Evolutionary conservation across 2,797 vertebrate genomes (phyloP).

Genomic region (Spinibarbus caldwelli): DNA sequence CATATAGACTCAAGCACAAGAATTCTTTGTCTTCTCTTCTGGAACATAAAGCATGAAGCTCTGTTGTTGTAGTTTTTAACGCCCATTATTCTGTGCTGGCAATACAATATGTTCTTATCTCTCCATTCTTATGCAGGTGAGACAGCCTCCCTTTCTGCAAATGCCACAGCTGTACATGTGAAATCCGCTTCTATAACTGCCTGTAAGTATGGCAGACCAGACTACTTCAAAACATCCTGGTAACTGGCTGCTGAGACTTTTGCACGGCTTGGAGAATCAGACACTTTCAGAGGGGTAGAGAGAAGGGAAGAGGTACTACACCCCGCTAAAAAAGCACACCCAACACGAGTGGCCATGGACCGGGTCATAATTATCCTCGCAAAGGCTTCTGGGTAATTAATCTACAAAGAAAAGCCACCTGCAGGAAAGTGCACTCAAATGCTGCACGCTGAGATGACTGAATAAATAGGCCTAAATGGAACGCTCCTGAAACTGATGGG

Average conservation of each 20-base stretch:
- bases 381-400: slow-evolving; percentile 55
- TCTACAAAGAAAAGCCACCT: slow-evolving; percentile 55
- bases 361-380: slow-evolving; percentile 54
- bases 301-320: slow-evolving; percentile 21
- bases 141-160: slow-evolving; percentile 55
- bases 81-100: slow-evolving; percentile 46
- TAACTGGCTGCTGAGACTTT: slow-evolving; percentile 53
- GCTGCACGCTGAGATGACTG: slow-evolving; percentile 27
- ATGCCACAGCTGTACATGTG: slow-evolving; percentile 65
- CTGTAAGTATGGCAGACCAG: slow-evolving; percentile 65
- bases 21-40: slow-evolving; percentile 21
- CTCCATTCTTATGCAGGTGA: slow-evolving; percentile 68
- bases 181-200: slow-evolving; percentile 64
- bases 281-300: slow-evolving; percentile 1
- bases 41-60: slow-evolving; percentile 14
- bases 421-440: slow-evolving; percentile 49
- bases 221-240: slow-evolving; percentile 64
- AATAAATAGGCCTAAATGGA: slow-evolving; percentile 45
- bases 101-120: slow-evolving; percentile 64
- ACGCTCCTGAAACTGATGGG: slow-evolving; percentile 18
- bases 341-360: slow-evolving; percentile 50
- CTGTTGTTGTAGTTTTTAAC: slow-evolving; percentile 45
- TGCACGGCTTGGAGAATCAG: slow-evolving; percentile 25
- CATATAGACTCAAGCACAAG: not conserved
- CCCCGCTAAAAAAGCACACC: slow-evolving; percentile 43